Evolutionary conservation across 2,888 invertebrate genomes (phyloP).

Genomic region (Oscheius myriophilus): DNA sequence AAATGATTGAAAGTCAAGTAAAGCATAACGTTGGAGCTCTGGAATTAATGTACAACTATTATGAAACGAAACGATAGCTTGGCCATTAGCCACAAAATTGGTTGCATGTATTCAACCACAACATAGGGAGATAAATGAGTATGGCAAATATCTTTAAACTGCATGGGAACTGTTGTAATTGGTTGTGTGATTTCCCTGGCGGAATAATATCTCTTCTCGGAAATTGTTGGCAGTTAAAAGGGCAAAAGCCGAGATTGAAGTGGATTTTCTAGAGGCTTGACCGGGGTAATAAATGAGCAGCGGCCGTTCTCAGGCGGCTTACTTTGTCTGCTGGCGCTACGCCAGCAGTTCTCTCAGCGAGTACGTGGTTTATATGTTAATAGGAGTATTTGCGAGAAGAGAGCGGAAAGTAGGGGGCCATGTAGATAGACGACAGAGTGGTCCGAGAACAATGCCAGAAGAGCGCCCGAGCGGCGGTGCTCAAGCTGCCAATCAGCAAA

Average conservation of each 20-base stretch:
- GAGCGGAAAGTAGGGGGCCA: conserved; percentile 2
- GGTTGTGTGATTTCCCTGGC: too few relatives aligned
- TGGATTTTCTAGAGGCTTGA: conserved; percentile 13
- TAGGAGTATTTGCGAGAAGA: conserved; percentile 22
- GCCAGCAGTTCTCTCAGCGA: conserved; percentile 21
- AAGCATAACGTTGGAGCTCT: too few relatives aligned
- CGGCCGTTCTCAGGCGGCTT: conserved; percentile 28
- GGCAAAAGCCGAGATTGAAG: conserved; percentile 1
- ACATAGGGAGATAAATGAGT: too few relatives aligned
- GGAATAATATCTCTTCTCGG: too few relatives aligned
- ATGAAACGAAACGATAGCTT: too few relatives aligned
- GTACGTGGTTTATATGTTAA: conserved; percentile 18
- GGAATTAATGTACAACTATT: too few relatives aligned
- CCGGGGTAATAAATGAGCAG: conserved; percentile 24
- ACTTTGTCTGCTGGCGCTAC: conserved; percentile 22
- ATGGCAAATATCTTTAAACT: too few relatives aligned
- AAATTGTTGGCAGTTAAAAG: not conserved
- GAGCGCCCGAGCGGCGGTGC: conserved; percentile 27
- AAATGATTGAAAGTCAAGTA: too few relatives aligned
- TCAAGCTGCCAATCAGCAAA: conserved; percentile 28
- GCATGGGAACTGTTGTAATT: too few relatives aligned
- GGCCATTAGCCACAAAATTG: too few relatives aligned
- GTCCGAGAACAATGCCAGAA: conserved; percentile 23
- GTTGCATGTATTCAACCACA: too few relatives aligned
- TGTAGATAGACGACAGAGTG: conserved; percentile 18